Evolutionary conservation across 2,797 vertebrate genomes (phyloP).

Genomic region (Peromyscus attwateri): DNA sequence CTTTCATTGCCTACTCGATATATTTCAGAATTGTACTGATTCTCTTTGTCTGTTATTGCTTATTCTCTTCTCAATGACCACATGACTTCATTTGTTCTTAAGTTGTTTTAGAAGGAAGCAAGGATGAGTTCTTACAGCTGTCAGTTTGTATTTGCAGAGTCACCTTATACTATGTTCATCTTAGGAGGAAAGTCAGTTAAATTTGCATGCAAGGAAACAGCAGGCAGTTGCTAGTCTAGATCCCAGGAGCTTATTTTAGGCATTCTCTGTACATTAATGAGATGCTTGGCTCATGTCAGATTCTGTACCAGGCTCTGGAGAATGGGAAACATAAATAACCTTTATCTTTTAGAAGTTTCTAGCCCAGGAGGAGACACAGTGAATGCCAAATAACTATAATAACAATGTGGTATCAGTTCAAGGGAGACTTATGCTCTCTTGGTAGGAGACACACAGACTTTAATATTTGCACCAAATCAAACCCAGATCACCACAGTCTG

Average conservation of each 20-base stretch:
- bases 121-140: background rate
- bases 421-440: background rate
- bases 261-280: background rate
- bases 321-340: background rate
- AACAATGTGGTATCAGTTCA: background rate
- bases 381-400: background rate
- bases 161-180: background rate
- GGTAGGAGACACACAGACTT: slow-evolving; percentile 9
- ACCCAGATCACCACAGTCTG: background rate
- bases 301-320: background rate
- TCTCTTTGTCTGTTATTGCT: background rate
- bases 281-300: background rate
- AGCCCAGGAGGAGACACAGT: background rate
- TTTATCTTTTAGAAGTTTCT: slow-evolving; percentile 2
- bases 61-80: background rate
- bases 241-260: background rate
- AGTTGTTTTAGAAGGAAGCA: background rate
- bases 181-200: background rate
- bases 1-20: background rate
- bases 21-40: background rate
- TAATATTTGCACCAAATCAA: slow-evolving; percentile 48
- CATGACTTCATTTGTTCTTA: background rate
- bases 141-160: background rate
- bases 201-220: background rate
- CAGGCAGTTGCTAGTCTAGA: too few relatives aligned